Evolutionary conservation across 1,140 invertebrate species (phyloP).

Genomic region (Drosophila subobscura): DNA sequence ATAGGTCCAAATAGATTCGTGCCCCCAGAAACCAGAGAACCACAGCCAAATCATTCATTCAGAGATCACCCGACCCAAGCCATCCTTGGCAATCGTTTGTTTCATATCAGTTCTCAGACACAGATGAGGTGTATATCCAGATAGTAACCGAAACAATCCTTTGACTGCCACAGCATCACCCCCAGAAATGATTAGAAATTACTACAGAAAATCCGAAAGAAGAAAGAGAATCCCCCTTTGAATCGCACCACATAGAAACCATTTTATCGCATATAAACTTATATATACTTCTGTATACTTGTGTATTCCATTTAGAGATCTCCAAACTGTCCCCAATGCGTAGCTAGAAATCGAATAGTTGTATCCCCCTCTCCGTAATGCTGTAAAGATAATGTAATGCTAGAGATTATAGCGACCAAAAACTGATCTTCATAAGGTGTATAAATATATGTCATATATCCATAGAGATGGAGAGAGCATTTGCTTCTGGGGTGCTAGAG

Average conservation of each 20-base stretch:
- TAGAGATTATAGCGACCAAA: constrained; percentile 63
- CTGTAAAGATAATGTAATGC: constrained; percentile 21
- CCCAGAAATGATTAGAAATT: neutral
- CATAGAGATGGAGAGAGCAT: constrained; percentile 4
- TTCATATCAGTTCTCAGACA: constrained; percentile 65
- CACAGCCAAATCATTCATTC: neutral
- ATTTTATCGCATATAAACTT: constrained; percentile 16
- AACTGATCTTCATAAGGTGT: constrained; percentile 65
- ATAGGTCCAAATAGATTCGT: constrained; percentile 66
- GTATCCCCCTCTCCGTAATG: constrained; percentile 30
- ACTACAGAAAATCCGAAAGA: neutral
- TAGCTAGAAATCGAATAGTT: constrained; percentile 44
- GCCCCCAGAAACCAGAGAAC: constrained; percentile 2
- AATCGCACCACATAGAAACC: constrained; percentile 41
- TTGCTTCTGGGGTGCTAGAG: constrained; percentile 40
- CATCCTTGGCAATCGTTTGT: constrained; percentile 60
- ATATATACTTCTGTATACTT: constrained; percentile 23
- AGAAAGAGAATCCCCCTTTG: constrained; percentile 33
- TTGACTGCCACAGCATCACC: constrained; percentile 50
- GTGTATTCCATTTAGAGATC: constrained; percentile 31
- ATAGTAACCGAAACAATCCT: constrained; percentile 52
- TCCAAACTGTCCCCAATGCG: constrained; percentile 33
- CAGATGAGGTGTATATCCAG: neutral
- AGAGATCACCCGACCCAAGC: constrained; percentile 12
- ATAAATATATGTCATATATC: constrained; percentile 32